These are phyloP conservation scores for Apodemus sylvaticus DNA, from an alignment of 2,113 vertebrate genomes.

Conservation along the genomic window DNA sequence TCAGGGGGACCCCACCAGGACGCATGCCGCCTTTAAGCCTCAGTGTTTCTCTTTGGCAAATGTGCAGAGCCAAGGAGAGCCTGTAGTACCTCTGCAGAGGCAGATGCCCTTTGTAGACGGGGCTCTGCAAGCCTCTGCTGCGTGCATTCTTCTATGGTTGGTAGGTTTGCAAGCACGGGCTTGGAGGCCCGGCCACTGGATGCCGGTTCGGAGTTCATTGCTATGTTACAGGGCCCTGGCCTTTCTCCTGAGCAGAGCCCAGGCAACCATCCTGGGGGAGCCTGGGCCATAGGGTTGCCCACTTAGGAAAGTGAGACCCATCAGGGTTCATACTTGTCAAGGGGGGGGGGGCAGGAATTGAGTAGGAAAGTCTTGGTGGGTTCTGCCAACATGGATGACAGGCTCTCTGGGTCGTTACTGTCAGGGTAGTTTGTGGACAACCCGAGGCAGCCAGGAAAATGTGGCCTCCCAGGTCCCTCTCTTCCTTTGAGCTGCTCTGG, in stretches of 20 bases:
- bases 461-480: not conserved
- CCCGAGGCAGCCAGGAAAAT: not conserved
- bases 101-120: not conserved
- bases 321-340: accelerated
- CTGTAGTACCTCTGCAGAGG: not conserved
- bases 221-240: too few relatives aligned
- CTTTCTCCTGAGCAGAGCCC: not conserved
- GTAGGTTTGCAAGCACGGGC: not conserved
- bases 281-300: accelerated
- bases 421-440: not conserved
- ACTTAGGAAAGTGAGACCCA: not conserved
- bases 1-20: not conserved
- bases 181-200: not conserved
- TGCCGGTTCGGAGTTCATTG: accelerated
- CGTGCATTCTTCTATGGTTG: not conserved
- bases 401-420: not conserved
- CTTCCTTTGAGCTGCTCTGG: not conserved
- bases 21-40: not conserved
- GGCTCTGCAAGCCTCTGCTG: too few relatives aligned
- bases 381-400: not conserved
- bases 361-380: not conserved
- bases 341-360: not conserved
- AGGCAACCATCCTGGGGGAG: too few relatives aligned
- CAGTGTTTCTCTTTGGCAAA: not conserved
- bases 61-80: not conserved